A percentile compares a stretch with the other conserved stretches of the same genome.
phyloP scores from a whole-genome alignment of 2,113 vertebrate species.

The Montifringilla adamsi region DNA sequence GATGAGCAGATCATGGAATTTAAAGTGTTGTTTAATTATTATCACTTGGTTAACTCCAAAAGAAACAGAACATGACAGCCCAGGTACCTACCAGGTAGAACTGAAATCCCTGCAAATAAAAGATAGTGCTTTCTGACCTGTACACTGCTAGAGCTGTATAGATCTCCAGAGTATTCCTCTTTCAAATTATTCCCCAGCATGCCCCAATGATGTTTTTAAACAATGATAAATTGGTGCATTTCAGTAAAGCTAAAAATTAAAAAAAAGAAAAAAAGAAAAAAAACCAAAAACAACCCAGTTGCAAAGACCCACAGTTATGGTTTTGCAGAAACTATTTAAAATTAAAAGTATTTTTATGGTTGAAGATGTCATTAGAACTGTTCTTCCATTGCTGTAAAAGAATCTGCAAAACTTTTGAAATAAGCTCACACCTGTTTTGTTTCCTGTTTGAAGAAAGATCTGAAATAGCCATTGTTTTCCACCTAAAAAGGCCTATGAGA shows the following conservation, averaged over 20 bases:
- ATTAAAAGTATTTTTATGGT: neutral
- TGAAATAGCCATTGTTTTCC: neutral
- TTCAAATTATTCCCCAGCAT: neutral
- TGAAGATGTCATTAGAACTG: neutral
- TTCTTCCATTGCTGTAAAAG: neutral
- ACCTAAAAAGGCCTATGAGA: neutral
- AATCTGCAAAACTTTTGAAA: neutral
- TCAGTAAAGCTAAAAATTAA: neutral
- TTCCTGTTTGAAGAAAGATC: neutral
- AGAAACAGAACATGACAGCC: neutral
- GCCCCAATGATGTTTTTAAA: neutral
- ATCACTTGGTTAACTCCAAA: neutral
- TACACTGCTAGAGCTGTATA: neutral
- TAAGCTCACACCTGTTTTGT: neutral
- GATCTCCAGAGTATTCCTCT: neutral
- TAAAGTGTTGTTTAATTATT: neutral
- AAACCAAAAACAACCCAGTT: too few relatives aligned
- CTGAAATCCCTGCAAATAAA: neutral
- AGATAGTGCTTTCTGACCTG: neutral
- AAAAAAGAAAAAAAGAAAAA: neutral
- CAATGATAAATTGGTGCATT: neutral
- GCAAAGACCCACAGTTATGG: neutral
- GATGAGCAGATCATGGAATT: neutral
- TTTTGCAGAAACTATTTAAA: neutral
- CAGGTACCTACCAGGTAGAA: neutral